Conservation (phyloP, 2,113 vertebrate genomes). For the Noctilio leporinus region DNA sequence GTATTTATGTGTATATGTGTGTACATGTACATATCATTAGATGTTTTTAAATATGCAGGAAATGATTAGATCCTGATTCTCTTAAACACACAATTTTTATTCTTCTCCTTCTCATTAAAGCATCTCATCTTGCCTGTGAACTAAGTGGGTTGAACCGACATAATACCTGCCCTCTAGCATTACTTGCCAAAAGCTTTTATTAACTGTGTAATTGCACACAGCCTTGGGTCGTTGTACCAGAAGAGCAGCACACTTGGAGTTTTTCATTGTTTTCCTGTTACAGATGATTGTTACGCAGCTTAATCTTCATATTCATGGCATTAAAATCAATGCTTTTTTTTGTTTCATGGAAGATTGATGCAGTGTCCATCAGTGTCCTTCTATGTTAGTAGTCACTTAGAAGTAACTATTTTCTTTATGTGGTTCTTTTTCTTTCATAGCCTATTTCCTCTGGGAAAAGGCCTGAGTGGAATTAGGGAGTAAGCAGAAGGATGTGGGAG, state of each 20-base stretch:
- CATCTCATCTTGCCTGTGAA: not conserved
- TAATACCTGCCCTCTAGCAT: not conserved
- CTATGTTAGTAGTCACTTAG: not conserved
- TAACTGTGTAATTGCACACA: not conserved
- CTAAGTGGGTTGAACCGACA: not conserved
- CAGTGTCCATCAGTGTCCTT: not conserved
- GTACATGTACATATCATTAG: not conserved
- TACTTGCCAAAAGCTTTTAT: not conserved
- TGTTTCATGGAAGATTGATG: not conserved
- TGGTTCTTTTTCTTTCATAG: not conserved
- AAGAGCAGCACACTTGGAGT: not conserved
- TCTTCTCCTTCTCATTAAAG: not conserved
- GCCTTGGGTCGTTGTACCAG: not conserved
- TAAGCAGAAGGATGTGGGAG: not conserved
- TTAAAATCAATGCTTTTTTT: not conserved
- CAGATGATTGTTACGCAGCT: not conserved
- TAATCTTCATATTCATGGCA: not conserved
- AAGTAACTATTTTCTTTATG: not conserved
- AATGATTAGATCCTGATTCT: not conserved
- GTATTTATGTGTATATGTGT: not conserved
- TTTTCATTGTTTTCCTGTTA: not conserved
- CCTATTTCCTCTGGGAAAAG: not conserved
- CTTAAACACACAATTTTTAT: not conserved
- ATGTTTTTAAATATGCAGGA: not conserved
- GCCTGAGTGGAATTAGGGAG: not conserved